Evolutionary conservation across 2,113 vertebrate species (phyloP), one percentile per base, ranked within the genome.

Genomic region (Macquaria ambigua): DNA sequence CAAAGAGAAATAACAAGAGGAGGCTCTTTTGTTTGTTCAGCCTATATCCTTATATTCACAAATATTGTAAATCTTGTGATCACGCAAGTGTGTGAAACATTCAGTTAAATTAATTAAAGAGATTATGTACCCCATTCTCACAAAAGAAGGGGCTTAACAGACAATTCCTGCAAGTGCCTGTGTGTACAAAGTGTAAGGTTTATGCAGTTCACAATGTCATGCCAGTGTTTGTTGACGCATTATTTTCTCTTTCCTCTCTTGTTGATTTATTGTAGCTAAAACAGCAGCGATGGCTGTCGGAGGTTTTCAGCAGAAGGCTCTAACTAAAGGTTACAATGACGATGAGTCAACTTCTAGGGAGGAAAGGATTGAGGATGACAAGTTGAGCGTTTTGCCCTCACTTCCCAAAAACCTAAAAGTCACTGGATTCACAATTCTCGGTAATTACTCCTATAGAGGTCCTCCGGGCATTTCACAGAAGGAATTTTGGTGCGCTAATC

Each of bases 21-120:
- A 82, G 90, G 76, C 63, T 82, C 84, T 87, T 89, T 90, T 95
- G 93, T 95, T 95, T 92, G 93, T 93, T 95, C 94, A 95, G 92
- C 89, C 89, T 79, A 59, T 90, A 87, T 92, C 89, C 87, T 84
- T 77, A 83, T 59, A 84, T 81, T 73, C 39, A 6, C 78, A 78
- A 21, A 94, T 89, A 82, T 79, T 81, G 62, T 81, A 31, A 84
- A 88, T 90, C 72, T 81, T 80, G 25, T 61, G 48, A 83, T 80
- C 55, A 72, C 43, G 15, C 14, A 82, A 41, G 12, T 66, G 52
- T 52, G 70, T 39, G 58, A 78, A 79, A 66, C n/a, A 73, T 53
- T 31, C 2, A 74, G 74, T 79, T 63, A 63, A 58, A 34, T 31
- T 70, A 84, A 90, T 88, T 41, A 64, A 86, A 86, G n/a, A 31